Evolutionary conservation across 2,797 vertebrate genomes (phyloP).

Genomic region (Clamator glandarius): DNA sequence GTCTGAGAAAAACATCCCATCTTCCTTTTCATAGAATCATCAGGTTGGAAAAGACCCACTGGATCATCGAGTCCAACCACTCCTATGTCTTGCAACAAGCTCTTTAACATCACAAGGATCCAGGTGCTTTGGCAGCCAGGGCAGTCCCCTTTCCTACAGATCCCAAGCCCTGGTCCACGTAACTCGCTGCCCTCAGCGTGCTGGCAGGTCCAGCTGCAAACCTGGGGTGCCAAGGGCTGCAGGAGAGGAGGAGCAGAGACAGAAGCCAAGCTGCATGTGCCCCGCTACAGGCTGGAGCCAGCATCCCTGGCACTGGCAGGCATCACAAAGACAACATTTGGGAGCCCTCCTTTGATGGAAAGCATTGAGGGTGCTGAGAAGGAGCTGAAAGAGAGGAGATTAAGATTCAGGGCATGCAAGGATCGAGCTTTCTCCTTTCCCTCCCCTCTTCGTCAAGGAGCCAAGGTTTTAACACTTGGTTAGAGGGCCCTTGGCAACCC

Average conservation of each 20-base stretch:
- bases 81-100: not conserved
- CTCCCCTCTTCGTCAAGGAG: not conserved
- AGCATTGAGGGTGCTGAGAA: not conserved
- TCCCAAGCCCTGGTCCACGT: no score
- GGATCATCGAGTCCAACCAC: no score
- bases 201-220: accelerated
- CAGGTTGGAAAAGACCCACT: no score
- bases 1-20: accelerated
- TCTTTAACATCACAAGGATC: accelerated
- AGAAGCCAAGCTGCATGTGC: not conserved
- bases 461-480: slow-evolving; percentile 15
- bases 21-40: no score
- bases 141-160: not conserved
- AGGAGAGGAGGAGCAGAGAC: not conserved
- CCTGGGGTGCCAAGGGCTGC: not conserved
- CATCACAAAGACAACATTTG: not conserved
- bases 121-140: accelerated
- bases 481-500: slow-evolving; percentile 24
- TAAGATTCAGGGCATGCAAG: slow-evolving; percentile 51
- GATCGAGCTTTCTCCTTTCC: not conserved
- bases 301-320: not conserved
- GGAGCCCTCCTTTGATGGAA: not conserved
- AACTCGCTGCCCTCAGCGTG: no score
- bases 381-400: slow-evolving; percentile 10
- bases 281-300: not conserved